Conservation (phyloP, 2,888 invertebrate genomes). For the Blomia tropicalis region DNA sequence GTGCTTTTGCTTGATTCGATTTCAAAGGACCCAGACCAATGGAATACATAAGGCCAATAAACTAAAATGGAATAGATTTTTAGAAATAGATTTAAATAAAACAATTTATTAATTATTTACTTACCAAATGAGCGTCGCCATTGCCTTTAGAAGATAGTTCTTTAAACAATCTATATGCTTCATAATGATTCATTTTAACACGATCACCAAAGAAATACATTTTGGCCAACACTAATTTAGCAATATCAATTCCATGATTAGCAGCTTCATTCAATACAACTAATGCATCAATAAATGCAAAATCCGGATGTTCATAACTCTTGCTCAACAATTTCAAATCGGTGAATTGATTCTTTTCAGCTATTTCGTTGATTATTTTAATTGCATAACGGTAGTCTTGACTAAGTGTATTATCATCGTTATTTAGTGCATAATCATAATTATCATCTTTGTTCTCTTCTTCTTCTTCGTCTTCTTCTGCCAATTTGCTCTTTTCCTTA, state of each 20-base stretch:
- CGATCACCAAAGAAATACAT: not conserved
- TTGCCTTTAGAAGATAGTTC: not conserved
- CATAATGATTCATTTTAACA: not conserved
- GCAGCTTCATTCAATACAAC: not conserved
- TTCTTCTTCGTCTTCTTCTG: too few species aligned
- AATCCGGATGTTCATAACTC: too few species aligned
- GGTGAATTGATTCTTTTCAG: too few species aligned
- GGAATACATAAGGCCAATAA: constrained; percentile 46
- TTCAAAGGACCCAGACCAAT: constrained; percentile 62
- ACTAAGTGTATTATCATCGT: not conserved
- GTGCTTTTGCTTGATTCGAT: constrained; percentile 64
- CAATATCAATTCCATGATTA: not conserved
- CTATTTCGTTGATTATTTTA: too few species aligned
- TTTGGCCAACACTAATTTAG: not conserved
- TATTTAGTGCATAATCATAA: not conserved
- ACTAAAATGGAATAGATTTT: constrained; percentile 14
- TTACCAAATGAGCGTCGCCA: not conserved
- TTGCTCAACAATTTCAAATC: too few species aligned
- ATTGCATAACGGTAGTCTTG: not conserved
- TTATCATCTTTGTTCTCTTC: not conserved
- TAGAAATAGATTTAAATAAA: not conserved
- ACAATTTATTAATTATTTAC: not conserved
- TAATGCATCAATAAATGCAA: too few species aligned
- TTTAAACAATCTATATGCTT: not conserved
- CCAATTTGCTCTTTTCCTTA: too few species aligned